Percentiles rank a stretch among this genome's conserved stretches.
These are phyloP conservation scores for Phalloptychus januarius DNA, from an alignment of 2,797 vertebrate species.

Conservation along the genomic window DNA sequence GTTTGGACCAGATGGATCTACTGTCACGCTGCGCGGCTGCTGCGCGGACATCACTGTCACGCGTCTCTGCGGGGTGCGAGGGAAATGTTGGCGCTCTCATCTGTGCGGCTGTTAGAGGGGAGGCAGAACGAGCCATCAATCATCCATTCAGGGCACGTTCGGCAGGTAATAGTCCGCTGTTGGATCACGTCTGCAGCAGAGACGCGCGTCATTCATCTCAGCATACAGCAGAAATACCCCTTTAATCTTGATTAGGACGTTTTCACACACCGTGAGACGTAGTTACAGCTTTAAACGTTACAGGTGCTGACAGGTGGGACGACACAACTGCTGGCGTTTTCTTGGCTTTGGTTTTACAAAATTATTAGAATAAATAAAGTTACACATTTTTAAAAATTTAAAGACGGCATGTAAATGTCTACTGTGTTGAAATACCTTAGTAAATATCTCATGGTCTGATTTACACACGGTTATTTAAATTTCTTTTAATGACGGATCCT, in stretches of 20 bases:
- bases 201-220: constrained; percentile 64
- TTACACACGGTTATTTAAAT: too few species aligned
- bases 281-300: constrained; percentile 23
- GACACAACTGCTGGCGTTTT: neutral
- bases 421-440: neutral
- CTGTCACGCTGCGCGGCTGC: constrained; percentile 70
- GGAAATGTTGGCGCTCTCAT: constrained; percentile 62
- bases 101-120: constrained; percentile 71
- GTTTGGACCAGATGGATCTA: constrained; percentile 75
- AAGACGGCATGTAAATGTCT: neutral
- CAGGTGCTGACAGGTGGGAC: constrained; percentile 1
- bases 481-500: neutral
- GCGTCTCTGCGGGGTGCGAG: constrained; percentile 41
- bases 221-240: constrained; percentile 48
- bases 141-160: constrained; percentile 74
- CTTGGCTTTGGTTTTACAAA: neutral
- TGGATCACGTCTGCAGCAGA: constrained; percentile 54
- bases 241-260: constrained; percentile 69
- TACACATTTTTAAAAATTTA: neutral
- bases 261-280: constrained; percentile 31
- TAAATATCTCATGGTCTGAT: too few species aligned
- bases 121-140: constrained; percentile 73
- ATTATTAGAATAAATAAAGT: neutral
- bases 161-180: constrained; percentile 74
- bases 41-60: constrained; percentile 70